phyloP scores from a whole-genome alignment of 2,888 invertebrate genomes.

The Hylaea fasciaria region DNA sequence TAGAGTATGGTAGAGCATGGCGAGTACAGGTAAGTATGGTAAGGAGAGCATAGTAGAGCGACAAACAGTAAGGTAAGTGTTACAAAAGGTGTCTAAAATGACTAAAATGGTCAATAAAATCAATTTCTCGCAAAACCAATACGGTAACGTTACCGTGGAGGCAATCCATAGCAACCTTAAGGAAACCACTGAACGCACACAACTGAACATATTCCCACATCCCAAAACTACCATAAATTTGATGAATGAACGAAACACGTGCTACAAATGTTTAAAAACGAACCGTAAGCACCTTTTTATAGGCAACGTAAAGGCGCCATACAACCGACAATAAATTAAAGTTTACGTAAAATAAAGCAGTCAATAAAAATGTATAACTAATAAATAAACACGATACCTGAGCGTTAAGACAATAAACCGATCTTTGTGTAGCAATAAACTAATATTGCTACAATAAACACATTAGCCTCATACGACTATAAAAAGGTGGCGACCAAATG shows the following conservation, averaged over 20 bases:
- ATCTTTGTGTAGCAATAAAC: constrained; percentile 83
- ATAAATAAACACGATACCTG: constrained; percentile 85
- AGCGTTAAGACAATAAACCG: constrained; percentile 82
- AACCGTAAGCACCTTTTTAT: constrained; percentile 83
- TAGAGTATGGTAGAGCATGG: not conserved
- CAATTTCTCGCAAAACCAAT: constrained; percentile 18
- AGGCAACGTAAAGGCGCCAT: constrained; percentile 83
- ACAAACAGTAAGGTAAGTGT: not conserved
- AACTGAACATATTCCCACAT: constrained; percentile 82
- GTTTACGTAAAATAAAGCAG: constrained; percentile 83
- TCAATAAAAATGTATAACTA: constrained; percentile 85
- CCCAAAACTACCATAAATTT: constrained; percentile 82
- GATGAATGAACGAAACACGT: constrained; percentile 85
- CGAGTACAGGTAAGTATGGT: not conserved
- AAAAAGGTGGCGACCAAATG: constrained; percentile 58
- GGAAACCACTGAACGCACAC: constrained; percentile 59
- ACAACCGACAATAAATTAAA: constrained; percentile 84
- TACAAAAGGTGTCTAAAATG: not conserved
- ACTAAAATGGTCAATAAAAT: constrained; percentile 23
- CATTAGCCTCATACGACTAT: constrained; percentile 80
- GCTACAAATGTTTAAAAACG: constrained; percentile 84
- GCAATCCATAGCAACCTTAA: constrained; percentile 40
- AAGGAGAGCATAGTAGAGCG: not conserved
- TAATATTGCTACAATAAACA: constrained; percentile 84
- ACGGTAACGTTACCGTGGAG: constrained; percentile 8